A percentile compares a stretch with the other conserved stretches of the same genome.
Evolutionary conservation across 2,888 invertebrate genomes (phyloP).

Genomic region (Dryobotodes eremita): DNA sequence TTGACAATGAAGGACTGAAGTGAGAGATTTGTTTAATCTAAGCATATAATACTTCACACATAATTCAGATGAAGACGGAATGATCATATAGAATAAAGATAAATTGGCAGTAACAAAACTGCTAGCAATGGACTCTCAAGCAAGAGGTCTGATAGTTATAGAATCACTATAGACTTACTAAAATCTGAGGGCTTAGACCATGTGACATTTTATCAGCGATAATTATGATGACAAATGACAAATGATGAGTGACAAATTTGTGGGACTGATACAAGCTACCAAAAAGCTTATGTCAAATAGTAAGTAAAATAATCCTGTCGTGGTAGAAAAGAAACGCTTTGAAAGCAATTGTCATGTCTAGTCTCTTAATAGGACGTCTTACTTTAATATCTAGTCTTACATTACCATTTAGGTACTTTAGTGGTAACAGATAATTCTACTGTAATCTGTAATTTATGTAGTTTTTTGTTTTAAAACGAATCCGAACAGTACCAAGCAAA

Average conservation of each 20-base stretch:
- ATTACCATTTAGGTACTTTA: neutral
- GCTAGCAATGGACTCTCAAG: neutral
- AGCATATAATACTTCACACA: neutral
- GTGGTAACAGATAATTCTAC: neutral
- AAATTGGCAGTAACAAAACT: neutral
- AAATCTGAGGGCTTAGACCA: neutral
- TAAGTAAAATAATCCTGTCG: no score
- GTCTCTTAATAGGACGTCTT: no score
- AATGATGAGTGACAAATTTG: neutral
- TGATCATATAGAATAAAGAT: neutral
- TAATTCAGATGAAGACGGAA: neutral
- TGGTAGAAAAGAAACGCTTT: no score
- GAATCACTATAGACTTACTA: neutral
- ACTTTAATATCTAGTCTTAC: no score
- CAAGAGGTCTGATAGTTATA: neutral
- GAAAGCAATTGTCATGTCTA: no score
- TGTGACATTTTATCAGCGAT: neutral
- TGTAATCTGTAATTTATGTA: neutral
- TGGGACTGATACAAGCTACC: no score
- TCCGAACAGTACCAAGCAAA: neutral
- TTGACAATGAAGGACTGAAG: slow-evolving; percentile 26
- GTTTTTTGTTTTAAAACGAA: neutral
- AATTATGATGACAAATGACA: neutral
- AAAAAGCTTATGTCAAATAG: no score
- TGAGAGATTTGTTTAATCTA: neutral